phyloP scores from a whole-genome alignment of 2,797 vertebrate genomes.

The Schizopygopsis malacanthus region DNA sequence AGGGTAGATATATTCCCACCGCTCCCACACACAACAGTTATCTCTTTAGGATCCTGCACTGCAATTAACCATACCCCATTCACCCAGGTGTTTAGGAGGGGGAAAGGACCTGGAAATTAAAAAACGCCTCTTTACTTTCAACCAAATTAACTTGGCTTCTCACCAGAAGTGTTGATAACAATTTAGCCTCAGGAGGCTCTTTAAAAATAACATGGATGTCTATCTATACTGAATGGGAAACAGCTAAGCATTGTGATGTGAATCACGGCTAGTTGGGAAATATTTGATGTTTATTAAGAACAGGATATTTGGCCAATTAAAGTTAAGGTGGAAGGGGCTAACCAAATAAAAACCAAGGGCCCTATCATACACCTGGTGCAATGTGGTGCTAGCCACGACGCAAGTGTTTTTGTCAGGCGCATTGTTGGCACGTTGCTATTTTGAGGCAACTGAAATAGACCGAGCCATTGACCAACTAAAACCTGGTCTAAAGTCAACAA shows the following conservation, averaged over 20 bases:
- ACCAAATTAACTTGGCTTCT: constrained; percentile 46
- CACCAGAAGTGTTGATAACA: constrained; percentile 17
- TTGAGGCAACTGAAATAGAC: too few species aligned
- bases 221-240: neutral
- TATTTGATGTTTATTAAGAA: neutral
- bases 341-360: neutral
- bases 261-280: neutral
- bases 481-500: too few species aligned
- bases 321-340: neutral
- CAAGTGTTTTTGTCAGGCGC: too few species aligned
- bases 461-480: too few species aligned
- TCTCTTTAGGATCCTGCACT: constrained; percentile 39
- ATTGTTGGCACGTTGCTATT: too few species aligned
- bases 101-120: constrained; percentile 35
- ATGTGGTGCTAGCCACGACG: too few species aligned
- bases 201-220: constrained; percentile 4
- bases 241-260: neutral
- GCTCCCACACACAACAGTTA: constrained; percentile 45
- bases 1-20: constrained; percentile 45
- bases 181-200: neutral
- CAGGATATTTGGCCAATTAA: neutral
- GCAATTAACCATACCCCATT: constrained; percentile 30
- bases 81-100: constrained; percentile 29
- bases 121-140: constrained; percentile 29
- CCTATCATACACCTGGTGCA: too few species aligned